Evolutionary conservation across 2,888 invertebrate genomes (phyloP), one percentile per base, ranked within the genome.

Genomic region (Eupeodes latifasciatus): DNA sequence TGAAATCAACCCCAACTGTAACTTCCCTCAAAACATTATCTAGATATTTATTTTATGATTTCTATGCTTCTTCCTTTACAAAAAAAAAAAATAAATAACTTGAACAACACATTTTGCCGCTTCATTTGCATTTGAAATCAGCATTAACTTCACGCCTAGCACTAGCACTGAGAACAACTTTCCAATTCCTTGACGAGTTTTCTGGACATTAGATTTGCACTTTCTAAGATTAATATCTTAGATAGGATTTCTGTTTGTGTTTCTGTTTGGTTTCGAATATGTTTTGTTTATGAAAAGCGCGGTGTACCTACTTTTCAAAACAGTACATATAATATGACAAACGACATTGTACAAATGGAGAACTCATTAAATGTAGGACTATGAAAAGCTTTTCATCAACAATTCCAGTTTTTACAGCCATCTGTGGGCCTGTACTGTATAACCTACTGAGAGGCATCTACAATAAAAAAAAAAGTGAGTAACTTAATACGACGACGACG

Each of bases 191-290:
- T 80, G 87, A 80, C 67, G 76, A 80, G 49, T 59, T 27, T 71
- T 86, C 79, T 74, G 69, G 67, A 80, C 84, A 80, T 40, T 5
- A 27, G 55, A 87, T 84, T 87, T 80, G 84, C 77, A 87, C 87
- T 87, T 87, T 87, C 87, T 84, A 87, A 87, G 87, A 87, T 87
- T 81, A 69, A 77, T 87, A 87, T 87, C 87, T 72, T 1, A 27
- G 51, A 79, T 34, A 57, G 49, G 59, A 47, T 59, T 87, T 61
- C 83, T 19, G 19, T 19, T 19, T 19, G 19, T 19, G 19, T 19
- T 19, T 19, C 83, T 61, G 77, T 74, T 75, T 51, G n/a, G 16
- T 44, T 47, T 62, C 16, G 19, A 49, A 53, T 75, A 40, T 61
- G 53, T 53, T 55, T 66, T 71, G 55, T 19, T 57, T 53, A 53